These are phyloP conservation scores for Netelia virgata DNA, from an alignment of 2,888 invertebrate genomes.

Conservation along the genomic window DNA sequence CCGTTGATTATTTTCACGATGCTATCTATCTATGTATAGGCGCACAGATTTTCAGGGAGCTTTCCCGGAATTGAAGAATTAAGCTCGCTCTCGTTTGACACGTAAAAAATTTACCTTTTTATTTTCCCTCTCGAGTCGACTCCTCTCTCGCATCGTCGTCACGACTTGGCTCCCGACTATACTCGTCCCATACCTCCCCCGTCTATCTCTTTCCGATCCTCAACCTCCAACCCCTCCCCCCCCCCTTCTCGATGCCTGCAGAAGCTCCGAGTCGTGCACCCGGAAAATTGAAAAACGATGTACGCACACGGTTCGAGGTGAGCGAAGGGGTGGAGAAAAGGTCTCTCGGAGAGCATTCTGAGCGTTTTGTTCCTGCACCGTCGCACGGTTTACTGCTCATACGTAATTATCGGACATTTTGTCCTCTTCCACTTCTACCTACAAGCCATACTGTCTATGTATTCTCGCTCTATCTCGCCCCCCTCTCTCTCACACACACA, in stretches of 20 bases:
- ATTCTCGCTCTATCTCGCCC: conserved; percentile 17
- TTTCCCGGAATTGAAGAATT: conserved; percentile 25
- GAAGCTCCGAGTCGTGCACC: conserved; percentile 60
- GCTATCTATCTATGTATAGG: neutral
- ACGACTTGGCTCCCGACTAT: conserved; percentile 22
- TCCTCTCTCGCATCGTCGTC: conserved; percentile 51
- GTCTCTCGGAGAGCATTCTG: conserved; percentile 63
- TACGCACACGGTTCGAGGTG: conserved; percentile 49
- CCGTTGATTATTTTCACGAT: neutral
- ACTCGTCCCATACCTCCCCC: conserved; percentile 16
- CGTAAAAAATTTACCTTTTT: conserved; percentile 25
- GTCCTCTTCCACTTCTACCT: conserved; percentile 64
- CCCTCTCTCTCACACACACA: neutral
- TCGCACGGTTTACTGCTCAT: conserved; percentile 77
- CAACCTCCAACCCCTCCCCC: too few species aligned
- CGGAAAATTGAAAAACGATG: conserved; percentile 67
- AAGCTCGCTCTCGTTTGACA: conserved; percentile 38
- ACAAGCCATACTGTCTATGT: conserved; percentile 26
- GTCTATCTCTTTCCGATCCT: conserved; percentile 27
- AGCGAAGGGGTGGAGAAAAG: conserved; percentile 37
- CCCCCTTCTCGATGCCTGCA: conserved; percentile 22
- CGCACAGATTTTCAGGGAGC: conserved; percentile 5
- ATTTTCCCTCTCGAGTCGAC: conserved; percentile 20
- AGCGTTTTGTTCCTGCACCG: conserved; percentile 66
- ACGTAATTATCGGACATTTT: conserved; percentile 79